Conservation (phyloP, 2,113 vertebrate species). For the Pseudorectes ferrugineus region DNA sequence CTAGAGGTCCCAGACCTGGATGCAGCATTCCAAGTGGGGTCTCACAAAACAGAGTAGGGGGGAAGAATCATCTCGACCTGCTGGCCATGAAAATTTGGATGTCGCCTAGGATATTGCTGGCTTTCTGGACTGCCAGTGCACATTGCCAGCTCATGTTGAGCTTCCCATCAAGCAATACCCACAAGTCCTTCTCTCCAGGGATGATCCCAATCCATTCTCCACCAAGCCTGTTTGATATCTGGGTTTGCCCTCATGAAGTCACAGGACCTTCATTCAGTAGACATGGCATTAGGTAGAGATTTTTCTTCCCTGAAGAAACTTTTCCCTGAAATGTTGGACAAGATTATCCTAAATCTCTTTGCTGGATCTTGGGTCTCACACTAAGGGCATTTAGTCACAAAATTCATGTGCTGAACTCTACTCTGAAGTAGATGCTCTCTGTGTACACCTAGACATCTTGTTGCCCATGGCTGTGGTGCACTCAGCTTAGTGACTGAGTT, state of each 20-base stretch:
- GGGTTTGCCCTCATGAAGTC: accelerated
- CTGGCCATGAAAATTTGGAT: not conserved
- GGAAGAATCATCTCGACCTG: not conserved
- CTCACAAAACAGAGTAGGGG: not conserved
- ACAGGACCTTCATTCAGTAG: not conserved
- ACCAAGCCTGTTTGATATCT: not conserved
- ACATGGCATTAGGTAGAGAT: not conserved
- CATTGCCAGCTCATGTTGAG: not conserved
- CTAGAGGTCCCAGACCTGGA: not conserved
- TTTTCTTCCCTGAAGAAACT: not conserved
- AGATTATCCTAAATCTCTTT: not conserved
- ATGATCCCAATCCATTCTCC: not conserved
- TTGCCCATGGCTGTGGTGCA: not conserved
- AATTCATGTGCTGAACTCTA: not conserved
- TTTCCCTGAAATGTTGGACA: not conserved
- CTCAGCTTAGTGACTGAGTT: not conserved
- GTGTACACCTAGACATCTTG: not conserved
- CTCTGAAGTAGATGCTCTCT: not conserved
- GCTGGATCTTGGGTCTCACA: not conserved
- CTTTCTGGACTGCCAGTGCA: not conserved
- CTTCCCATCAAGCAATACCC: not conserved
- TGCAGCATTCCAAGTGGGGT: no score
- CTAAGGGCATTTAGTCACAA: not conserved
- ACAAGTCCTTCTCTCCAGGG: not conserved
- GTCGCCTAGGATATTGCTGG: not conserved